These are phyloP conservation scores for Pycnomerus fuliginosus DNA, from an alignment of 2,888 invertebrate species.

Conservation along the genomic window DNA sequence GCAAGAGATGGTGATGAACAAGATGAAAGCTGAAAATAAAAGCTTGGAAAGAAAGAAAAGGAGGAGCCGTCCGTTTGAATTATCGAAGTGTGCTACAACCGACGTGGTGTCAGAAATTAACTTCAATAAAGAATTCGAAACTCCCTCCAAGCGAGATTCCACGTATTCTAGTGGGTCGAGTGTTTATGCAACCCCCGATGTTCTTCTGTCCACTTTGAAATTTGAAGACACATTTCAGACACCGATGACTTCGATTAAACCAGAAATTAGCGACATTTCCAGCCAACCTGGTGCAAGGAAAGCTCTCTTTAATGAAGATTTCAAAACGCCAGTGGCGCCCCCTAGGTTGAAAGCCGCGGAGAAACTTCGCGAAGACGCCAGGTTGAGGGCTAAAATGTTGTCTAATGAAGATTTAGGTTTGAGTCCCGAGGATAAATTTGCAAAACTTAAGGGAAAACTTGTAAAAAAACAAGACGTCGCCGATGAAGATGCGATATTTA, in stretches of 20 bases:
- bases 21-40: constrained; percentile 68
- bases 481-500: constrained; percentile 33
- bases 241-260: constrained; percentile 32
- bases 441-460: constrained; percentile 56
- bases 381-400: constrained; percentile 63
- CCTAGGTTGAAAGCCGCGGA: constrained; percentile 57
- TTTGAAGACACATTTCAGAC: constrained; percentile 27
- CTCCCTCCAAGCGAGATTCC: constrained; percentile 21
- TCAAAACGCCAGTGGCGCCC: constrained; percentile 57
- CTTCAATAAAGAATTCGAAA: constrained; percentile 16
- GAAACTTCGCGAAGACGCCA: constrained; percentile 62
- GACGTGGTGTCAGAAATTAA: constrained; percentile 37
- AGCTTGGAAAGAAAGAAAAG: constrained; percentile 60
- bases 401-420: constrained; percentile 73
- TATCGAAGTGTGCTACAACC: constrained; percentile 46
- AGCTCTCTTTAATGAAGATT: constrained; percentile 44
- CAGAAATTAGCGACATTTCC: no score
- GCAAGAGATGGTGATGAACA: constrained; percentile 79
- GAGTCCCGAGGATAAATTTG: constrained; percentile 68
- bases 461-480: no score
- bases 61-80: constrained; percentile 50
- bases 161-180: constrained; percentile 30
- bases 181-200: constrained; percentile 42
- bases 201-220: constrained; percentile 41
- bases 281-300: no score